A percentile compares a stretch with the other conserved stretches of the same genome.
These are phyloP conservation scores for Habropoda laboriosa DNA, from an alignment of 1,140 invertebrate genomes.

Conservation along the genomic window DNA sequence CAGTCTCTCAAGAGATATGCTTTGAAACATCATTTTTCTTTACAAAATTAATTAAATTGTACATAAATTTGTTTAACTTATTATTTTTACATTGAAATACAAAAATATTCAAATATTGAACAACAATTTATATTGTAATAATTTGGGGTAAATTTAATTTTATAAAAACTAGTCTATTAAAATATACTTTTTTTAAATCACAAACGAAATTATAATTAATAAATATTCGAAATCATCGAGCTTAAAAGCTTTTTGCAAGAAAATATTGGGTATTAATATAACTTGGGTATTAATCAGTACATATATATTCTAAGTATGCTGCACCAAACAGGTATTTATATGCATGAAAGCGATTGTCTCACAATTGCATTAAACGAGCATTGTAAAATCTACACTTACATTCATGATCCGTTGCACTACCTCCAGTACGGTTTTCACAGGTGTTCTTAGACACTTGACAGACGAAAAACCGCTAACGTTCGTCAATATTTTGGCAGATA, in stretches of 20 bases:
- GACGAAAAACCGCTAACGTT: background rate
- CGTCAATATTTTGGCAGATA: background rate
- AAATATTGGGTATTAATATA: background rate
- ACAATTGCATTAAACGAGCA: background rate
- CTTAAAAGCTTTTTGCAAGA: background rate
- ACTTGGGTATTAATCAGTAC: background rate
- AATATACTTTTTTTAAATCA: background rate
- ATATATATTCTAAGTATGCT: background rate
- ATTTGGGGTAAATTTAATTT: background rate
- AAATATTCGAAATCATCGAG: background rate
- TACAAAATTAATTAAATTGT: background rate
- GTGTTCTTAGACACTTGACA: slow-evolving; percentile 31
- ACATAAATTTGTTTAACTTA: slow-evolving; percentile 3
- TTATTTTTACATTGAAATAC: slow-evolving; percentile 3
- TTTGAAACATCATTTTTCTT: background rate
- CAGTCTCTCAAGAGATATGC: background rate
- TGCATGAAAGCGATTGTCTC: background rate
- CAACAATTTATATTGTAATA: background rate
- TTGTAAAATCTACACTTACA: slow-evolving; percentile 52
- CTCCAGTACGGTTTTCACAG: slow-evolving; percentile 23
- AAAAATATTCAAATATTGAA: background rate
- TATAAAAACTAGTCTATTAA: background rate
- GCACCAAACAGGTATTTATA: background rate
- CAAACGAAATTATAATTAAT: background rate
- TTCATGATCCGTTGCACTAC: slow-evolving; percentile 59